Percentiles rank a stretch among this genome's conserved stretches.
phyloP scores from a whole-genome alignment of 2,797 vertebrate species.

The Enteromius viviparus region DNA sequence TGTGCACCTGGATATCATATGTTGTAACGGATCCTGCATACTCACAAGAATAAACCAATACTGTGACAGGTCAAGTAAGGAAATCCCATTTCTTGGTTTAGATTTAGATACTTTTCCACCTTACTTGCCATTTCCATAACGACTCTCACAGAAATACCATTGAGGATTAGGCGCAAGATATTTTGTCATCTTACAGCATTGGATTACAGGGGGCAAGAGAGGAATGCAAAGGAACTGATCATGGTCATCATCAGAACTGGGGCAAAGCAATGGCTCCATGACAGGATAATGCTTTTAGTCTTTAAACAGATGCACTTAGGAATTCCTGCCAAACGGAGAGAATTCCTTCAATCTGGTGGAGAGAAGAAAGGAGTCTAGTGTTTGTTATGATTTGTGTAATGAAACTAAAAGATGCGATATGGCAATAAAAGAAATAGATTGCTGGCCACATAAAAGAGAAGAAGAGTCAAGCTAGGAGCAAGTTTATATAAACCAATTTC shows the following conservation, averaged over 20 bases:
- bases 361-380: constrained; percentile 20
- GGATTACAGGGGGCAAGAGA: constrained; percentile 2
- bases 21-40: constrained; percentile 26
- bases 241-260: constrained; percentile 4
- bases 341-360: constrained; percentile 49
- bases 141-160: constrained; percentile 41
- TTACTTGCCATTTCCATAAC: constrained; percentile 20
- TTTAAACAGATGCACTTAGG: constrained; percentile 48
- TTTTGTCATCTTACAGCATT: constrained; percentile 28
- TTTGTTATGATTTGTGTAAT: constrained; percentile 24
- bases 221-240: constrained; percentile 9
- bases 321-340: constrained; percentile 40
- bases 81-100: constrained; percentile 44
- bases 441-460: not conserved
- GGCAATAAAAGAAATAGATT: not conserved
- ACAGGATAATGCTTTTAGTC: constrained; percentile 38
- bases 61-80: constrained; percentile 17
- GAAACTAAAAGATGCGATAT: not conserved
- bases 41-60: constrained; percentile 25
- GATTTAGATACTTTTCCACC: constrained; percentile 24
- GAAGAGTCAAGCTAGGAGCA: not conserved
- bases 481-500: constrained; percentile 1
- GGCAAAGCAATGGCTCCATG: constrained; percentile 20
- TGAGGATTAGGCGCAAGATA: not conserved
- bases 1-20: constrained; percentile 53